phyloP scores from a whole-genome alignment of 2,113 vertebrate species.

The Neodon shergylaensis region DNA sequence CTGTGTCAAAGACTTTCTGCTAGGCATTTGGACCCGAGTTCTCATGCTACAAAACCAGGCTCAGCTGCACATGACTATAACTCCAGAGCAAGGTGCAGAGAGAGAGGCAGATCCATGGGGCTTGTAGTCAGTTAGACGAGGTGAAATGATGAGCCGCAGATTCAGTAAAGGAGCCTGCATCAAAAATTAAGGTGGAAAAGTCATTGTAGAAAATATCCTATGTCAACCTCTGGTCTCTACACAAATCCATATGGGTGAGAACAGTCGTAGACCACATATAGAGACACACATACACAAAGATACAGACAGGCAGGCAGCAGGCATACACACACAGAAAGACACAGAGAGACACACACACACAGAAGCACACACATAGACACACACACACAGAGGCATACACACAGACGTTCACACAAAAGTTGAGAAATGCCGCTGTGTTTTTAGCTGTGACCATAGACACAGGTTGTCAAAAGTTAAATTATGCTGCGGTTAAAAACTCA shows the following conservation, averaged over 20 bases:
- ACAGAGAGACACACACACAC: background rate
- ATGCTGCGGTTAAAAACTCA: background rate
- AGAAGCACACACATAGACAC: background rate
- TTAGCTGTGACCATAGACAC: background rate
- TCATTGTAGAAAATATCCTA: background rate
- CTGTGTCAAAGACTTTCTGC: background rate
- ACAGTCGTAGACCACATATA: background rate
- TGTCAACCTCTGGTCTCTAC: background rate
- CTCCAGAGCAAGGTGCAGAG: background rate
- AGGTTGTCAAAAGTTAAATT: background rate
- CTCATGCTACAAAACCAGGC: background rate
- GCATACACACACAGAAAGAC: background rate
- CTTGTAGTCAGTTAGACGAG: background rate
- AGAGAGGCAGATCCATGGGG: background rate
- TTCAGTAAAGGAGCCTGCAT: too few species aligned
- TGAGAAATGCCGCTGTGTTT: background rate
- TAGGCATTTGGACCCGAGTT: background rate
- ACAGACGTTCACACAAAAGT: background rate
- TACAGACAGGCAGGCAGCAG: background rate
- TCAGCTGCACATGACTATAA: background rate
- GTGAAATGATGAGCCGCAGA: too few species aligned
- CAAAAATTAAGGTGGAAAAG: background rate
- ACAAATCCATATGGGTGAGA: background rate
- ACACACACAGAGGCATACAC: background rate
- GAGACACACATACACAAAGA: background rate